Evolutionary conservation across 2,888 invertebrate genomes (phyloP).

Genomic region (Ophioninae sp.): DNA sequence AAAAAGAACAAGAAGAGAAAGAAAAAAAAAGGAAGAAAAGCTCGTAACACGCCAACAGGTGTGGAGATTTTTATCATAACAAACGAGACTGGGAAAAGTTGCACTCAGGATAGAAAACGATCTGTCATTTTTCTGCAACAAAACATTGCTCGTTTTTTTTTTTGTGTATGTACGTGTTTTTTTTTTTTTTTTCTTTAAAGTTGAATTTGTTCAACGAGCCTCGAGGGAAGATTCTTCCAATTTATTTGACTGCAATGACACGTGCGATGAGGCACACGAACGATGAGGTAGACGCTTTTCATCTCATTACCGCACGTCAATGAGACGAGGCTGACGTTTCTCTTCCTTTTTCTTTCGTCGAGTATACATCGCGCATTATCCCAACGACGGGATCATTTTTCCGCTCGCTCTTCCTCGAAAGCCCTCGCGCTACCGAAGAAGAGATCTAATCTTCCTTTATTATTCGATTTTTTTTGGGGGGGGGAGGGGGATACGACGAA

Average conservation of each 20-base stretch:
- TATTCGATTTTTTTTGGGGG: conserved; percentile 53
- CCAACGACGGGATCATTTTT: conserved; percentile 50
- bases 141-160: too few relatives aligned
- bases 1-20: neutral
- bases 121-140: conserved; percentile 3
- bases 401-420: conserved; percentile 43
- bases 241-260: neutral
- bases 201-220: neutral
- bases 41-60: conserved; percentile 44
- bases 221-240: neutral
- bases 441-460: conserved; percentile 60
- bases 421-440: conserved; percentile 41
- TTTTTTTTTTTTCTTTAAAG: neutral
- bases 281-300: neutral
- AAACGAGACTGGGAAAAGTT: conserved; percentile 15
- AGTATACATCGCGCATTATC: conserved; percentile 16
- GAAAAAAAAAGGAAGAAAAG: conserved; percentile 7
- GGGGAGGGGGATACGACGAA: conserved; percentile 23
- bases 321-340: conserved; percentile 12
- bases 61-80: conserved; percentile 36
- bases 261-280: neutral
- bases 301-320: neutral
- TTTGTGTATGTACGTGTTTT: too few relatives aligned
- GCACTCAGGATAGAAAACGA: neutral
- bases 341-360: conserved; percentile 23